Conservation (phyloP, 2,888 invertebrate species). For the Prenolepis imparis region DNA sequence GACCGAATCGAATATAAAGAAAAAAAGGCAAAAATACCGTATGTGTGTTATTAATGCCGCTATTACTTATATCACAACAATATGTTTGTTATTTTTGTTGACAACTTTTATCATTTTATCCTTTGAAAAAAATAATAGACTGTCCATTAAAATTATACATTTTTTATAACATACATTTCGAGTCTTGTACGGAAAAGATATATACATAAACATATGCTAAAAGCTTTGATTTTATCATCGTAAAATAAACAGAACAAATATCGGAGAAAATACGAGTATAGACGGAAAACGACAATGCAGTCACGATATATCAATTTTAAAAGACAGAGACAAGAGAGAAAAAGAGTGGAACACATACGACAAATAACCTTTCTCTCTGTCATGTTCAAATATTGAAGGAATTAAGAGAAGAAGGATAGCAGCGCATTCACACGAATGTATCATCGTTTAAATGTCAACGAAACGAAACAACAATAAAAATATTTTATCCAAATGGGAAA, state of each 20-base stretch:
- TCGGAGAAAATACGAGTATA: not conserved
- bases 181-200: not conserved
- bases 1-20: not conserved
- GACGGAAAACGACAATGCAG: not conserved
- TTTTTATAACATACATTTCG: not conserved
- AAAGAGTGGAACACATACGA: not conserved
- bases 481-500: not conserved
- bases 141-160: not conserved
- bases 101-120: not conserved
- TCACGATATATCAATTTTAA: slow-evolving; percentile 17
- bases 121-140: not conserved
- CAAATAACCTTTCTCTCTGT: not conserved
- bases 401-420: slow-evolving; percentile 25
- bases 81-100: not conserved
- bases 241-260: not conserved
- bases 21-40: not conserved
- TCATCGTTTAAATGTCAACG: slow-evolving; percentile 33
- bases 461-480: slow-evolving; percentile 20
- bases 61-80: not conserved
- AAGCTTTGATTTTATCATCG: slow-evolving; percentile 15
- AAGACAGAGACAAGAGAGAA: not conserved
- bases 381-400: slow-evolving; percentile 29
- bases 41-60: not conserved
- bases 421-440: not conserved
- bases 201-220: not conserved